Conservation (phyloP, 2,888 invertebrate species). For the Spatulosminthurus flaviceps region DNA sequence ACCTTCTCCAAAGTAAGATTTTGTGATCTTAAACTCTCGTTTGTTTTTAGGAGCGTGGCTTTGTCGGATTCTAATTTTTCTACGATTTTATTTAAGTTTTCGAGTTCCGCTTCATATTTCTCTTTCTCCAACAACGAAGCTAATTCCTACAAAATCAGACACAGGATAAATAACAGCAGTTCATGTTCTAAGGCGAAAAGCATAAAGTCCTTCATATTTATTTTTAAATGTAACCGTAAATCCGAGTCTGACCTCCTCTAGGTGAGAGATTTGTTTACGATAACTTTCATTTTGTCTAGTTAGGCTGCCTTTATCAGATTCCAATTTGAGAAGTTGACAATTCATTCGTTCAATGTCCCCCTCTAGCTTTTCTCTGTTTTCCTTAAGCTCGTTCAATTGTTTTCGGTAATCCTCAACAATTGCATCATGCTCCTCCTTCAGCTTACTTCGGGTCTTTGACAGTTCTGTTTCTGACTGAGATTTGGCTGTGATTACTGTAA, state of each 20-base stretch:
- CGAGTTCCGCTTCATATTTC: constrained; percentile 51
- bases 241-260: constrained; percentile 41
- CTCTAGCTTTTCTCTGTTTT: constrained; percentile 56
- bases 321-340: constrained; percentile 51
- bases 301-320: constrained; percentile 54
- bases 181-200: not conserved
- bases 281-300: constrained; percentile 55
- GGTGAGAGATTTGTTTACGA: constrained; percentile 50
- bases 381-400: constrained; percentile 52
- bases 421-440: constrained; percentile 58
- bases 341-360: constrained; percentile 49
- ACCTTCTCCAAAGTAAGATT: constrained; percentile 47
- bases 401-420: constrained; percentile 47
- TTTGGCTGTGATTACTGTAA: constrained; percentile 54
- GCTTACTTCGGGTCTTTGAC: constrained; percentile 42
- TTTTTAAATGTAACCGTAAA: too few relatives aligned
- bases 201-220: too few relatives aligned
- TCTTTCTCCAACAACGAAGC: constrained; percentile 49
- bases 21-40: constrained; percentile 55
- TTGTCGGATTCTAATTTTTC: constrained; percentile 57
- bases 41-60: constrained; percentile 49
- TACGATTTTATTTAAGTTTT: constrained; percentile 43
- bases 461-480: constrained; percentile 58
- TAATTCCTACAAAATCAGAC: constrained; percentile 14
- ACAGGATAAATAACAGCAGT: not conserved